Evolutionary conservation across 2,888 invertebrate species (phyloP), one percentile per base, ranked within the genome.

Genomic region (Drosophila cracens): DNA sequence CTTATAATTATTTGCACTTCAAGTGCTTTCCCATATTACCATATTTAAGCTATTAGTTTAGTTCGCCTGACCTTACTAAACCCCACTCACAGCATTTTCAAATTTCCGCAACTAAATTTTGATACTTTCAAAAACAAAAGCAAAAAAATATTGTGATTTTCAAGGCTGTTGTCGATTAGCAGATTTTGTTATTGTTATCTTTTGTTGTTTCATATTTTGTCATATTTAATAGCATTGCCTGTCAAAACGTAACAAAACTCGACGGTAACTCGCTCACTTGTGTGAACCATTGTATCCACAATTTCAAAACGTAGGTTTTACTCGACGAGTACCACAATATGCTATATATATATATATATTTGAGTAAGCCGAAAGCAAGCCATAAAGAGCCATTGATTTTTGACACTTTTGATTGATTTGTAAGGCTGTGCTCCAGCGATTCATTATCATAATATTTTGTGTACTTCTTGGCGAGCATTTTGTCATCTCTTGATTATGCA

Each of bases 121-220:
- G 43, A 63, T 21, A 46, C 21, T 74, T 65, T 64, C 69, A 66
- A 83, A 68, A 73, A 63, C 60, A 59, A 48, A 33, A 60, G 51
- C 40, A 46, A 13, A 21, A 58, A 8, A 16, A 46, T 56, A 53
- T 60, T 25, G 49, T 69, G 43, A 33, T 29, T 46, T 69, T 79
- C 79, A 84, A 84, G 83, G 83, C 65, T 85, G 79, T 38, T 72
- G 79, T 82, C 80, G 83, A 83, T 84, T 85, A 81, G 73, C 79
- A 38, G 78, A 76, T 65, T 78, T 86, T 83, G 64, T 70, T 69
- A 62, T 76, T 72, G 64, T 69, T 46, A 66, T 56, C 59, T 25
- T 54, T 76, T 48, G 59, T 61, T 56, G 61, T 29, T 71, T 68
- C 40, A 70, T 68, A 73, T 79, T 86, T 83, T 86, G 87, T 83